Evolutionary conservation across 1,140 invertebrate species (phyloP).

Genomic region (Cheumatopsyche charites): DNA sequence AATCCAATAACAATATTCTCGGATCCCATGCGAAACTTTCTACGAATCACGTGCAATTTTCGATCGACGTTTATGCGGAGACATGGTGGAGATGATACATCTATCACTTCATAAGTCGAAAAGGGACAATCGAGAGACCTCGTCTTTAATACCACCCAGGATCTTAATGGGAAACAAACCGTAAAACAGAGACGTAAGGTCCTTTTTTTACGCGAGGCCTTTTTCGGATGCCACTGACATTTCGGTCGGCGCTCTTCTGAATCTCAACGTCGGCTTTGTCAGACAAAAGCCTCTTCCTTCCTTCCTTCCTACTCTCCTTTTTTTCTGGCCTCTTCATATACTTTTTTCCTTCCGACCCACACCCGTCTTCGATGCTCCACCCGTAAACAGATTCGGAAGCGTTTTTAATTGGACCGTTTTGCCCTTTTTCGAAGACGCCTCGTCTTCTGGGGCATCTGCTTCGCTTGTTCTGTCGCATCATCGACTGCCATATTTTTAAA

Average conservation of each 20-base stretch:
- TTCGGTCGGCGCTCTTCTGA: slow-evolving; percentile 22
- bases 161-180: slow-evolving; percentile 34
- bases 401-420: not conserved
- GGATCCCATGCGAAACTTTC: too few species aligned
- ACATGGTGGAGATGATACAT: too few species aligned
- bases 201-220: slow-evolving; percentile 3
- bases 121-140: not conserved
- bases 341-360: not conserved
- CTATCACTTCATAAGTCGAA: not conserved
- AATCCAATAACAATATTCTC: too few species aligned
- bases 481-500: slow-evolving; percentile 17
- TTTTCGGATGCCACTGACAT: slow-evolving; percentile 27
- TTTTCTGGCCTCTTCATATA: not conserved
- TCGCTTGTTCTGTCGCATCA: slow-evolving; percentile 29
- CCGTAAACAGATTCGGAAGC: too few species aligned
- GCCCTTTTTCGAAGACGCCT: not conserved
- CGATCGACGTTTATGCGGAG: too few species aligned
- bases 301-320: not conserved
- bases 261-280: slow-evolving; percentile 37
- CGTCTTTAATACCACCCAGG: slow-evolving; percentile 31
- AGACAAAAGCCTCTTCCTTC: slow-evolving; percentile 30
- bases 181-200: slow-evolving; percentile 29
- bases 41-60: too few species aligned
- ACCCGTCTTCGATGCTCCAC: not conserved
- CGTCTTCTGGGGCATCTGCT: slow-evolving; percentile 9